Evolutionary conservation across 2,888 invertebrate genomes (phyloP), one percentile per base, ranked within the genome.

Genomic region (Drymonia ruficornis): DNA sequence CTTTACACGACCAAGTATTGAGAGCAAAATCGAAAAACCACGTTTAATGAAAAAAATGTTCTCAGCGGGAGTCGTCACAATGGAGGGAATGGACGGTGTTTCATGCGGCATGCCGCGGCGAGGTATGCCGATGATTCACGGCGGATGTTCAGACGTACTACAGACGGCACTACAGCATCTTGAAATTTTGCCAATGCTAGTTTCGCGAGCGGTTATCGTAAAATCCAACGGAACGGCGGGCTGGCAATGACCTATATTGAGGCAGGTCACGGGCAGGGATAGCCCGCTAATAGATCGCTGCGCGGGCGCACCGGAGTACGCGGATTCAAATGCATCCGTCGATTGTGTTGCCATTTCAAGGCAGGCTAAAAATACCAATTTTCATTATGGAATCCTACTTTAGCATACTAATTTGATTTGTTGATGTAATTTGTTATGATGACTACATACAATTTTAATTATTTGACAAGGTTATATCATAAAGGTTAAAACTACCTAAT

Each of bases 151-250:
- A 64, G 91, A 91, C 91, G 72, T 86, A 89, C 91, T 90, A 91
- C 91, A 91, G 91, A 91, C 91, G 80, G 74, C 72, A 80, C 78
- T 80, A 78, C 73, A 67, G 78, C 73, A 80, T 85, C 83, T 92
- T 92, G 91, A 91, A 87, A 87, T 89, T 90, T 86, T 91, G 91
- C 91, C 91, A 92, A 91, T 89, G 82, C 74, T 78, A 75, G 83
- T 87, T 89, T 86, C 81, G 86, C 86, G 72, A 72, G 80, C 78
- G 86, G 84, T 90, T 82, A 89, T 89, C 90, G 89, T 91, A 89
- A 91, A 91, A 87, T 86, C 75, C 76, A 79, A 80, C 76, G 70
- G 76, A 79, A 80, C 76, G 69, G 72, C 70, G 76, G 71, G 80
- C 77, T 84, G 90, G 84, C 90, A 89, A 83, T 89, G 90, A 88